Conservation (phyloP, 2,797 vertebrate genomes). For the Neoniphon sammara region DNA sequence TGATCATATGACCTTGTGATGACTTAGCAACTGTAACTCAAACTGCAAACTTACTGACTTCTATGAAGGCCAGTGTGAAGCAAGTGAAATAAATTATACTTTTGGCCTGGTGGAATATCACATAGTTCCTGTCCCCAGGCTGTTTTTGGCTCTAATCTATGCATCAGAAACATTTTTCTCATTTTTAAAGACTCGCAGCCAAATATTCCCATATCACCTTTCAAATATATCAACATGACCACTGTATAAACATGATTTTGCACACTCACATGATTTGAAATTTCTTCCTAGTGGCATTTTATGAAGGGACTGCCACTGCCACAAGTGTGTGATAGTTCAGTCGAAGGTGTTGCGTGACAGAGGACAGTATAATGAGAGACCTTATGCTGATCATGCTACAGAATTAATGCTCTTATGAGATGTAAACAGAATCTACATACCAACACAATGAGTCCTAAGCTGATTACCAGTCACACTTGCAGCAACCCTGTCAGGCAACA, state of each 20-base stretch:
- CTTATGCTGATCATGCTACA: constrained; percentile 55
- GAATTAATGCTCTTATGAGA: constrained; percentile 69
- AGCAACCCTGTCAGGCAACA: constrained; percentile 41
- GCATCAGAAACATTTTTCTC: constrained; percentile 6
- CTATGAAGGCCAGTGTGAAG: constrained; percentile 1
- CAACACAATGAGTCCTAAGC: constrained; percentile 69
- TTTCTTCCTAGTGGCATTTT: background rate
- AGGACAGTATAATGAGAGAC: background rate
- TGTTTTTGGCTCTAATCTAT: constrained; percentile 28
- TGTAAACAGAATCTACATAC: constrained; percentile 67
- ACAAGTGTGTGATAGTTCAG: constrained; percentile 17
- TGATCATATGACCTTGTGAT: constrained; percentile 8
- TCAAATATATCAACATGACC: constrained; percentile 14
- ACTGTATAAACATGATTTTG: constrained; percentile 12
- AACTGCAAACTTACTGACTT: background rate
- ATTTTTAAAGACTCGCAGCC: background rate
- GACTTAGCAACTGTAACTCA: constrained; percentile 6
- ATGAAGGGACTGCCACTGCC: constrained; percentile 1
- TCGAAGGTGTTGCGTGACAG: constrained; percentile 62
- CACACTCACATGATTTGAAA: background rate
- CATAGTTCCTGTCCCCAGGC: background rate
- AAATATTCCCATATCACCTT: constrained; percentile 12
- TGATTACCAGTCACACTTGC: constrained; percentile 73
- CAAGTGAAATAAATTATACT: constrained; percentile 24
- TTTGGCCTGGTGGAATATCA: background rate